A percentile compares a stretch with the other conserved stretches of the same genome.
phyloP scores from a whole-genome alignment of 2,888 invertebrate species.

The Epinotia bilunana region DNA sequence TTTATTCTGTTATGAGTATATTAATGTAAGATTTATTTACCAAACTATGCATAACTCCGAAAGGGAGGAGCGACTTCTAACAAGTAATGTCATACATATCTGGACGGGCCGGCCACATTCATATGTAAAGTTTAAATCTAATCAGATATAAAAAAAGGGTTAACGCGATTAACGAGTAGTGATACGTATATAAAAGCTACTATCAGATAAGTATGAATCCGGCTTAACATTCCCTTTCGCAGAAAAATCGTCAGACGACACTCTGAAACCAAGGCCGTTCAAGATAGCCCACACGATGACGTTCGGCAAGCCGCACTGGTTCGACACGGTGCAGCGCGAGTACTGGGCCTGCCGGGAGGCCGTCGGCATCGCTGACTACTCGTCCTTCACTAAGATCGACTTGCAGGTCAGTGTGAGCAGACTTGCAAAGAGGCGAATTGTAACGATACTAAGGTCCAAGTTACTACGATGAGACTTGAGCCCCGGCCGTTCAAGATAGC shows the following conservation, averaged over 20 bases:
- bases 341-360: conserved; percentile 97
- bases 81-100: too few species aligned
- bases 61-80: too few species aligned
- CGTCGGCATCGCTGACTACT: conserved; percentile 97
- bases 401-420: conserved; percentile 88
- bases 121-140: too few species aligned
- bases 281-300: conserved; percentile 92
- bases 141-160: too few species aligned
- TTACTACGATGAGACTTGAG: conserved; percentile 45
- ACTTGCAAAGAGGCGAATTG: background rate
- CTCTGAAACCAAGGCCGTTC: conserved; percentile 72
- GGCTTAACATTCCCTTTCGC: conserved; percentile 50
- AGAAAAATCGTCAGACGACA: conserved; percentile 68
- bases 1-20: too few species aligned
- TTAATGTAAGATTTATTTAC: too few species aligned
- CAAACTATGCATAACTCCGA: too few species aligned
- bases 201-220: too few species aligned
- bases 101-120: too few species aligned
- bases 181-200: too few species aligned
- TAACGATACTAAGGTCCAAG: background rate
- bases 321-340: conserved; percentile 93
- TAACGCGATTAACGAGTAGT: too few species aligned
- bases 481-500: conserved; percentile 87
- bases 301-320: conserved; percentile 97
- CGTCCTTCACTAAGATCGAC: conserved; percentile 98